phyloP scores from a whole-genome alignment of 2,888 invertebrate genomes.

The Dendrolimus houi region DNA sequence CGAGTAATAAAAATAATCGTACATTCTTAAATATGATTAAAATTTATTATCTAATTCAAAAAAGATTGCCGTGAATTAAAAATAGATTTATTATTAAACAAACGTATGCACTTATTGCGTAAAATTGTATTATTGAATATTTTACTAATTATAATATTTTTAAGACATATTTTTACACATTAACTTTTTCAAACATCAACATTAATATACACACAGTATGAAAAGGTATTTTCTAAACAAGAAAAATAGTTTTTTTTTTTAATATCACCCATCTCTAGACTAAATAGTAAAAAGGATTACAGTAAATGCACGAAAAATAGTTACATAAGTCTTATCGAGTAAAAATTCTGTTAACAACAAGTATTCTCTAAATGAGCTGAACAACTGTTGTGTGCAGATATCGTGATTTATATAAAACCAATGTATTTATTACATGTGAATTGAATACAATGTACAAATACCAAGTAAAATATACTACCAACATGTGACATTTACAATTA shows the following conservation, averaged over 20 bases:
- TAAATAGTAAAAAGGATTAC: slow-evolving; percentile 68
- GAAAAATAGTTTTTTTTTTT: slow-evolving; percentile 54
- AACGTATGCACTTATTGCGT: background rate
- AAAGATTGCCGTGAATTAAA: slow-evolving; percentile 2
- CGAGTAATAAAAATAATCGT: slow-evolving; percentile 17
- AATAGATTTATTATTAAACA: background rate
- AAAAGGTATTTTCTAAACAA: slow-evolving; percentile 46
- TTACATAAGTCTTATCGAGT: slow-evolving; percentile 50
- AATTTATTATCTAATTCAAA: slow-evolving; percentile 1
- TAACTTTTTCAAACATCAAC: slow-evolving; percentile 55
- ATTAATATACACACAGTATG: slow-evolving; percentile 49
- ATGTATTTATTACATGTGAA: too few species aligned
- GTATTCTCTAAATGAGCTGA: slow-evolving; percentile 40
- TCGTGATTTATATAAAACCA: slow-evolving; percentile 1
- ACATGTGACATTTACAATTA: background rate
- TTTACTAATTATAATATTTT: slow-evolving; percentile 12
- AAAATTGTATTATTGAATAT: background rate
- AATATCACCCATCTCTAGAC: slow-evolving; percentile 69
- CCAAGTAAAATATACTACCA: too few species aligned
- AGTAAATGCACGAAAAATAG: slow-evolving; percentile 76
- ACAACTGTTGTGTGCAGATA: slow-evolving; percentile 47
- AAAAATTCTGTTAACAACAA: slow-evolving; percentile 48
- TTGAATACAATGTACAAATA: too few species aligned
- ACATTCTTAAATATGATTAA: slow-evolving; percentile 20
- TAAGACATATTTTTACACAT: slow-evolving; percentile 36